Base-by-base conservation (phyloP, 2,888 invertebrate genomes). In the Dolichopus griseipennis region DNA sequence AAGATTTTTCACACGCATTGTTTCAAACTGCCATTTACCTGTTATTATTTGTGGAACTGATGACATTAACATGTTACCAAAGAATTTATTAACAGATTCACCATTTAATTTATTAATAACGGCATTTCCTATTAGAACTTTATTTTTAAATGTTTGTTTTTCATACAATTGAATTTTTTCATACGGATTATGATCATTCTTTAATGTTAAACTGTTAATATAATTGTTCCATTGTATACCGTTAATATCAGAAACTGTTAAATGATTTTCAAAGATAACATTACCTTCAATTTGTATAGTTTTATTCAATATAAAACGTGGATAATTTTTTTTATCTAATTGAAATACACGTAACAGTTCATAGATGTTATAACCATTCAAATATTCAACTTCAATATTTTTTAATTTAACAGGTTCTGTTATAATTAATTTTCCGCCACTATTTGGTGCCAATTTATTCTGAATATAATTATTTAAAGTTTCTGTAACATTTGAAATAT, bases 231-330 rank as follows among this genome's bases (percentile, higher is more conserved):
- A 79, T 1, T 65, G 18, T 4, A 79, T 67, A 6, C 65, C 69
- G 68, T 79, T 79, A 1, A 80, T 70, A 0, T 61, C 70, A 6
- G 74, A 43, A n/a, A 77, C 70, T 12, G 73, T 70, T 4, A 80
- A 68, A 18, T 72, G 67, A 1, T 73, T 69, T 3, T 70, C 71
- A 66, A 79, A 79, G 5, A 74, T 67, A 2, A 75, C 75, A 68
- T 75, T 76, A 1, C 79, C 79, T 66, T 78, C 76, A 1, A 79
- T 72, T 22, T 75, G 72, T 2, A 79, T 72, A 65, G 78, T 75
- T 68, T 79, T 80, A 67, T 74, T 76, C 0, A 80, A 72, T 27
- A 77, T 67, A 21, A 79, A 64, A 33, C 72, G 72, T 12, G 12
- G 5, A 18, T 9, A 6, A 1, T 74, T 64, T 1, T 70, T 43